Conservation (phyloP, 2,797 vertebrate species). For the Carcharodon carcharias region DNA sequence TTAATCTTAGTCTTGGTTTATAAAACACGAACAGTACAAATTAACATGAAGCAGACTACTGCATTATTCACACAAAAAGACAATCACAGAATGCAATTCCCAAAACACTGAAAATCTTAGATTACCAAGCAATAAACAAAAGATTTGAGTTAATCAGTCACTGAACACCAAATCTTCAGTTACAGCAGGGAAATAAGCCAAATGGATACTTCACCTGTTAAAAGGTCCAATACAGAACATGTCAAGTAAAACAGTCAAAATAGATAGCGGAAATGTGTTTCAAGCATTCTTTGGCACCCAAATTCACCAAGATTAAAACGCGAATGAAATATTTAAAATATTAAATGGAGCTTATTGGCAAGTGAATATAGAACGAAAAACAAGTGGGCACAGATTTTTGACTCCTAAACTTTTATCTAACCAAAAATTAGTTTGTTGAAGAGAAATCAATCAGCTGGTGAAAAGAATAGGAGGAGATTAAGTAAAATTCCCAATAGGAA, state of each 20-base stretch:
- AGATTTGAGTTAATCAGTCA: neutral
- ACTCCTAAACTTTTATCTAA: neutral
- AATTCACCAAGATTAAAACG: neutral
- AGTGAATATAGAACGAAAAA: neutral
- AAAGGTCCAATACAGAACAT: neutral
- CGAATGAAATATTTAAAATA: neutral
- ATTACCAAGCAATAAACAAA: neutral
- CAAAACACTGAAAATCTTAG: neutral
- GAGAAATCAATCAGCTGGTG: neutral
- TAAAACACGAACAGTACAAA: neutral
- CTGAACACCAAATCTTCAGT: neutral
- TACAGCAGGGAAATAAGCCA: neutral
- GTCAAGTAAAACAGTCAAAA: neutral
- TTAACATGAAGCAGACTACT: neutral
- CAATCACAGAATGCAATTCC: neutral
- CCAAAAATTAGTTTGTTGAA: neutral
- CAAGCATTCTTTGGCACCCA: too few species aligned
- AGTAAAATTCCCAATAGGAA: neutral
- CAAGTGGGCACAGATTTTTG: neutral
- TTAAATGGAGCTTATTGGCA: neutral
- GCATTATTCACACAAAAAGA: neutral
- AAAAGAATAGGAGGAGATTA: neutral
- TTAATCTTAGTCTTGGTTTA: neutral
- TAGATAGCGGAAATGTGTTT: too few species aligned
- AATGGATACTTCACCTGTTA: neutral